Conservation (phyloP, 2,113 vertebrate species). For the Gallinago undulata region DNA sequence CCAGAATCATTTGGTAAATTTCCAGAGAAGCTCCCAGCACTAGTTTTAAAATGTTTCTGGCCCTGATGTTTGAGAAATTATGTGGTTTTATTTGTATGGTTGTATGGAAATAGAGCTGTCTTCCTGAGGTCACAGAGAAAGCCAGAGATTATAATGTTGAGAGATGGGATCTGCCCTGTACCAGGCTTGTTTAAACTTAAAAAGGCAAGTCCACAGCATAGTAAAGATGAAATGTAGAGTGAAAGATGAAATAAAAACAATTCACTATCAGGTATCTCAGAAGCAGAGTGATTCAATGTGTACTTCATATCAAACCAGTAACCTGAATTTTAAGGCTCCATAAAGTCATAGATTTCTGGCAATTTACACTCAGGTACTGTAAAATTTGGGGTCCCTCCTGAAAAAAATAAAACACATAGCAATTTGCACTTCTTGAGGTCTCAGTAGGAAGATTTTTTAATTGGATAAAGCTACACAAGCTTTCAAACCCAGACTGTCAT, state of each 20-base stretch:
- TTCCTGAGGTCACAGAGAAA: slow-evolving; percentile 30
- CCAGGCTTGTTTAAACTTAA: slow-evolving; percentile 9
- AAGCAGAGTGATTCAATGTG: neutral
- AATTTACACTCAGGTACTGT: neutral
- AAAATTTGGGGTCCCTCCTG: neutral
- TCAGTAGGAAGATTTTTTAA: neutral
- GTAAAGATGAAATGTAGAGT: neutral
- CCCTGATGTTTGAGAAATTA: neutral
- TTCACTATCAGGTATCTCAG: neutral
- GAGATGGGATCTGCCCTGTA: neutral
- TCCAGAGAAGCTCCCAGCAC: slow-evolving; percentile 3
- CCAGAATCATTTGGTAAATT: slow-evolving; percentile 7
- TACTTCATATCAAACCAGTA: neutral
- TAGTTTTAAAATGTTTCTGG: slow-evolving; percentile 2
- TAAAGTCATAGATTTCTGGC: neutral
- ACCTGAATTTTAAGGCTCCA: neutral
- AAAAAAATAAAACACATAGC: neutral
- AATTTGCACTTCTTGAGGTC: neutral
- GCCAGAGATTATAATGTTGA: neutral
- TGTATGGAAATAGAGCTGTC: neutral
- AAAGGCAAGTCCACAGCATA: neutral
- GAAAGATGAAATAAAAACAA: neutral
- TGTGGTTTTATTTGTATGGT: neutral
- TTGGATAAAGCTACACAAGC: neutral
- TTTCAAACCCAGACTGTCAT: neutral